These are phyloP conservation scores for Procambarus virginalis DNA, from an alignment of 1,140 invertebrate genomes.

Conservation along the genomic window DNA sequence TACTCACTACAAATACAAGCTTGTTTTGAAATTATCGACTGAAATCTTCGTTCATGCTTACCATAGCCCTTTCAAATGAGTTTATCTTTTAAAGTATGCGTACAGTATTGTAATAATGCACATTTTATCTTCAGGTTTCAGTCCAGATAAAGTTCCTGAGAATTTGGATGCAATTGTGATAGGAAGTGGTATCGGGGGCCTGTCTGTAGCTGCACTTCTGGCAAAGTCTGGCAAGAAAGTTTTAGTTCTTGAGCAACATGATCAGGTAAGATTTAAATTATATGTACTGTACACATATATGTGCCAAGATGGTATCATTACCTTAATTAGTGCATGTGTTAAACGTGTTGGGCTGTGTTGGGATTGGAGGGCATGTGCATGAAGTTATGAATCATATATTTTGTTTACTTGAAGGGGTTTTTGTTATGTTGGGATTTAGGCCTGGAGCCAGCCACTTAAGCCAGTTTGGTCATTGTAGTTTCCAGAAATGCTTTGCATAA, in stretches of 20 bases:
- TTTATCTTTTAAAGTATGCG: too few species aligned
- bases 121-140: constrained; percentile 46
- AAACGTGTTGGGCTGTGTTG: background rate
- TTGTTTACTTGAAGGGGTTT: background rate
- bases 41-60: too few species aligned
- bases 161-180: constrained; percentile 74
- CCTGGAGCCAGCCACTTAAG: too few species aligned
- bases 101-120: background rate
- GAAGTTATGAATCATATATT: background rate
- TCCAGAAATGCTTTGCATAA: too few species aligned
- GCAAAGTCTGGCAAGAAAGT: constrained; percentile 73
- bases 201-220: constrained; percentile 73
- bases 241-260: constrained; percentile 75
- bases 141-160: constrained; percentile 51
- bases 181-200: constrained; percentile 74
- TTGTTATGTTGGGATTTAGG: too few species aligned
- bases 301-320: background rate
- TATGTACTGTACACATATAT: background rate
- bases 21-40: background rate
- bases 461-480: too few species aligned
- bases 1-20: too few species aligned
- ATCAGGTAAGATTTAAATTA: constrained; percentile 72
- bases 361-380: too few species aligned
- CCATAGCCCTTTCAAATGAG: too few species aligned
- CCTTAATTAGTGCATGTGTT: too few species aligned